phyloP scores from a whole-genome alignment of 92 coral and sea anemone species.

The Heteractis magnifica region DNA sequence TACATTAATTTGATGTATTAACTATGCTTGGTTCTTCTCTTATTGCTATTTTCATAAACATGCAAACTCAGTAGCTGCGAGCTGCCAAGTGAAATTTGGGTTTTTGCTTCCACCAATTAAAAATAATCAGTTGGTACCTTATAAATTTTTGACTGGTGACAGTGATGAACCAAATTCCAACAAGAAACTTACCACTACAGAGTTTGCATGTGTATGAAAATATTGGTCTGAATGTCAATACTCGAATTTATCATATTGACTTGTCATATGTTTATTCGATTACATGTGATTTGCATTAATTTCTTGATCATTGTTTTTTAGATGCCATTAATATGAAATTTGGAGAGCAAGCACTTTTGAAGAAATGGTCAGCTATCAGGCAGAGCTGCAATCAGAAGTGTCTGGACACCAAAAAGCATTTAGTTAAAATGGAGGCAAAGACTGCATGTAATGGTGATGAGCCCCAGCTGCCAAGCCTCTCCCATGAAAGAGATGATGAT shows the following conservation, averaged over 20 bases:
- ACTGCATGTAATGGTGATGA: neutral
- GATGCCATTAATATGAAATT: constrained; percentile 1
- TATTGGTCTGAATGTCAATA: neutral
- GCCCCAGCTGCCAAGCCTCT: neutral
- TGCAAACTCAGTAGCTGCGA: neutral
- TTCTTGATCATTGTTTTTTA: neutral
- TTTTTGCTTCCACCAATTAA: neutral
- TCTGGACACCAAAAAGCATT: neutral
- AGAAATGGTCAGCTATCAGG: constrained; percentile 4
- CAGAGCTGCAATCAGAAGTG: constrained; percentile 9
- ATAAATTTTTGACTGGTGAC: neutral
- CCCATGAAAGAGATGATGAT: neutral
- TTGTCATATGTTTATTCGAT: constrained; percentile 1
- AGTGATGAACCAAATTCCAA: neutral
- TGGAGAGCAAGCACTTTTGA: constrained; percentile 1
- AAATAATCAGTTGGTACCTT: neutral
- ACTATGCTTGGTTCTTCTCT: neutral
- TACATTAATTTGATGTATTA: no score
- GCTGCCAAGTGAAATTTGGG: neutral
- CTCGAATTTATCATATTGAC: neutral
- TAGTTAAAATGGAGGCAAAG: neutral
- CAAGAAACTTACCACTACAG: neutral
- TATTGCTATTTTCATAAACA: constrained; percentile 2
- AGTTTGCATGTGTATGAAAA: neutral
- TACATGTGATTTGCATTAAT: neutral